Base-by-base conservation (phyloP, 2,888 invertebrate species). In the Hydrotaea cyrtoneurina region DNA sequence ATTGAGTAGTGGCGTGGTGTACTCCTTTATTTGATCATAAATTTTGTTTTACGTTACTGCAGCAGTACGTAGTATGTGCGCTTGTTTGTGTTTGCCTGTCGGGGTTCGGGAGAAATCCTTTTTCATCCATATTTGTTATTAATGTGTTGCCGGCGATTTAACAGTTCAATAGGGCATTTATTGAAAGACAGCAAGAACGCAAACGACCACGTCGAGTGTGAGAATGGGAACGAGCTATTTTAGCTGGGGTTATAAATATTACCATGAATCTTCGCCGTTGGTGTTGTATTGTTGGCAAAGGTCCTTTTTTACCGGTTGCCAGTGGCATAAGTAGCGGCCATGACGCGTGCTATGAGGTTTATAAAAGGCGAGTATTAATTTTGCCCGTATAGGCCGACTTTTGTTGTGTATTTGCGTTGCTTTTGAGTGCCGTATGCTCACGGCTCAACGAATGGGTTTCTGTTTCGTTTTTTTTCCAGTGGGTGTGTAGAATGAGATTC, bases 151-250 rank as follows among this genome's bases (percentile, higher is more conserved):
- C 69, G 64, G 77, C 77, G 77, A 79, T 83, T 86, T 86, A 74
- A 77, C 83, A 83, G 81, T 83, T 83, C 81, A 83, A 80, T 86
- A 78, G 86, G 69, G 81, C 71, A 83, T 83, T 86, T 79, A 80
- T 82, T 78, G 73, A 39, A 64, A 75, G 72, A 73, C 72, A 73
- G 31, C 11, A 50, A 66, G 46, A 31, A 31, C 31, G 31, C 2
- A 31, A 31, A 62, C 36, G 17, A 23, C 43, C 15, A 8, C 43
- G 36, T n/a, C 17, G 31, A 62, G 62, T 15, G 36, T 31, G 62
- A 15, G 50, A 69, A 69, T 39, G 39, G 11, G 66, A 69, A 69
- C 13, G 43, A 17, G 19, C 43, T 23, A 23, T 69, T 11, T 46
- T 69, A 15, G 69, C 43, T 13, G 15, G 69, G 23, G 69, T 15